Base-by-base conservation (phyloP, 2,888 invertebrate genomes). In the Vandiemenella viatica region DNA sequence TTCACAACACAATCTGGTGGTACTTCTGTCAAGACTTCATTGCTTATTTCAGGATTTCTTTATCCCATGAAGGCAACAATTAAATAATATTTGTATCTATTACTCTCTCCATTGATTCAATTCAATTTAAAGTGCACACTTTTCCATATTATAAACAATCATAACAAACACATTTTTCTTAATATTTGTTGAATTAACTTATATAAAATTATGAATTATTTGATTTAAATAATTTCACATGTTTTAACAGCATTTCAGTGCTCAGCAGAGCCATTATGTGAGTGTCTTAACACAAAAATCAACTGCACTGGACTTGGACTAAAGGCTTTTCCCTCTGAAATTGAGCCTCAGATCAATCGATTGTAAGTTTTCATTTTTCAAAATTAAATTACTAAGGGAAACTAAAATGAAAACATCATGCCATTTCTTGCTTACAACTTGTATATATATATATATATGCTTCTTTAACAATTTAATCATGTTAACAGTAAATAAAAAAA, bases 221-320 rank as follows among this genome's bases (percentile, higher is more conserved):
- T 38, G 37, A 41, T 48, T 17, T 40, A n/a, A 26, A 23, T 42
- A 21, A 40, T 45, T 32, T 5, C 4, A 19, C 10, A 13, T 4
- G n/a, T 46, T 10, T n/a, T 40, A 42, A 16, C 57, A 69, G 69
- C 62, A 2, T 67, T 66, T 55, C 48, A 47, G 3, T 71, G 71
- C 50, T 67, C 69, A 22, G 57, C 58, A 10, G 57, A 58, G 2
- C 55, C 57, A 1, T 54, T 57, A 13, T 71, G 71, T 54, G 57
- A 59, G 21, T 71, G 70, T 56, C 55, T 59, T 32, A 65, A 68
- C 50, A 60, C 64, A 13, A 61, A 63, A 44, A 67, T 69, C 56
- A 61, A 68, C 57, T 71, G 71, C 54, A 61, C 62, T 1, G 58
- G 61, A 5, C 55, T 59, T n/a, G 60, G 59, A 1, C 56, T 68